Evolutionary conservation across 2,797 vertebrate species (phyloP).

Genomic region (Sebastes diploproa): DNA sequence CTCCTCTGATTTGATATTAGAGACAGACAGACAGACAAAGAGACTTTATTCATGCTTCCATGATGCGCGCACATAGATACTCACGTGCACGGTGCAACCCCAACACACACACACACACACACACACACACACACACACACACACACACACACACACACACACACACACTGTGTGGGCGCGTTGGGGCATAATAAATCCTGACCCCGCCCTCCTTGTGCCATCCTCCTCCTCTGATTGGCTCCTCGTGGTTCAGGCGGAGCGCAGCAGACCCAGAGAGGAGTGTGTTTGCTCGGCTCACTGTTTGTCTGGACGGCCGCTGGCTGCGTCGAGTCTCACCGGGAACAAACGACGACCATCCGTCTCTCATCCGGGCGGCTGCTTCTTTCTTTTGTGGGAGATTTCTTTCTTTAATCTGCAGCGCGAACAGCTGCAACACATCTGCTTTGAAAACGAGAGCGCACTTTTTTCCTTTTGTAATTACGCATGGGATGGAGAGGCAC

Average conservation of each 20-base stretch:
- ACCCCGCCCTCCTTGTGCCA: constrained; percentile 61
- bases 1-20: not conserved
- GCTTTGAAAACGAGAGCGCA: not conserved
- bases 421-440: not conserved
- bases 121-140: too few relatives aligned
- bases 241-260: constrained; percentile 57
- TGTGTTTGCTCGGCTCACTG: constrained; percentile 47
- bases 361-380: not conserved
- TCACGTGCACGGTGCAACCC: not conserved
- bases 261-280: constrained; percentile 68
- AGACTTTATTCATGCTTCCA: constrained; percentile 5
- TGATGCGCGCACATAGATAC: not conserved
- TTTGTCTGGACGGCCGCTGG: constrained; percentile 32
- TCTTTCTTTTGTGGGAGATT: not conserved
- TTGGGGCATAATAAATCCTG: not conserved
- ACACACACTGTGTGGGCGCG: not conserved
- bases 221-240: constrained; percentile 72
- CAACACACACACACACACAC: not conserved
- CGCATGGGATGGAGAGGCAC: constrained; percentile 70
- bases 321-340: not conserved
- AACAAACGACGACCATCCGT: not conserved
- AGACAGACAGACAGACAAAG: constrained; percentile 29
- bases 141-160: not conserved
- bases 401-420: not conserved
- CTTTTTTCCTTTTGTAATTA: constrained; percentile 5